Conservation (phyloP, 2,888 invertebrate genomes). For the Stenodera caucasica region DNA sequence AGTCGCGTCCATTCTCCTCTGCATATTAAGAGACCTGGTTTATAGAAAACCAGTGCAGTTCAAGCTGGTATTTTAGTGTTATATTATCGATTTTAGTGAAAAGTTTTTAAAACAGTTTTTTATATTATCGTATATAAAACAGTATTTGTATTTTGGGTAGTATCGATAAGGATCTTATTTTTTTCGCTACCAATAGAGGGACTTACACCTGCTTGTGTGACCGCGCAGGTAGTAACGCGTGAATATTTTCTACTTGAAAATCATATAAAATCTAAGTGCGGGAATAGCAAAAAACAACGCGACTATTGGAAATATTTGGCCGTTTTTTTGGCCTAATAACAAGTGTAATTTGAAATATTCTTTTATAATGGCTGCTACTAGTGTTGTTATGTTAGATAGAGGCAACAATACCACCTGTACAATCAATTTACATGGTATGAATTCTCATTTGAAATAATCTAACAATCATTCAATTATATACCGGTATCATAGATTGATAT, state of each 20-base stretch:
- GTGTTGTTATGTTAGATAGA: conserved; percentile 92
- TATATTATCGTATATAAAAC: not conserved
- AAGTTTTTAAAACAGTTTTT: conserved; percentile 12
- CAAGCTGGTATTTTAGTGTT: conserved; percentile 32
- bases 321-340: conserved; percentile 31
- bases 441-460: conserved; percentile 40
- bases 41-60: conserved; percentile 37
- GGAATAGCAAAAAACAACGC: conserved; percentile 44
- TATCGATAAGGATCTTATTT: conserved; percentile 34
- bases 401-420: conserved; percentile 97
- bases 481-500: conserved; percentile 20
- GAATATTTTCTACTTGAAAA: conserved; percentile 38
- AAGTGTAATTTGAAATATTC: not conserved
- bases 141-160: not conserved
- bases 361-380: conserved; percentile 72
- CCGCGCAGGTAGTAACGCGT: conserved; percentile 52
- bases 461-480: conserved; percentile 15
- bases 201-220: conserved; percentile 50
- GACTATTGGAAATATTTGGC: conserved; percentile 51
- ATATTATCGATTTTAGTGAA: conserved; percentile 18
- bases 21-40: conserved; percentile 44
- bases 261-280: conserved; percentile 39
- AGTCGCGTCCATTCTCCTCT: conserved; percentile 50
- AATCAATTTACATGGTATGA: conserved; percentile 92
- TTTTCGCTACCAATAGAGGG: conserved; percentile 52